phyloP scores from a whole-genome alignment of 2,797 vertebrate genomes.

The Urosaurus nigricauda region DNA sequence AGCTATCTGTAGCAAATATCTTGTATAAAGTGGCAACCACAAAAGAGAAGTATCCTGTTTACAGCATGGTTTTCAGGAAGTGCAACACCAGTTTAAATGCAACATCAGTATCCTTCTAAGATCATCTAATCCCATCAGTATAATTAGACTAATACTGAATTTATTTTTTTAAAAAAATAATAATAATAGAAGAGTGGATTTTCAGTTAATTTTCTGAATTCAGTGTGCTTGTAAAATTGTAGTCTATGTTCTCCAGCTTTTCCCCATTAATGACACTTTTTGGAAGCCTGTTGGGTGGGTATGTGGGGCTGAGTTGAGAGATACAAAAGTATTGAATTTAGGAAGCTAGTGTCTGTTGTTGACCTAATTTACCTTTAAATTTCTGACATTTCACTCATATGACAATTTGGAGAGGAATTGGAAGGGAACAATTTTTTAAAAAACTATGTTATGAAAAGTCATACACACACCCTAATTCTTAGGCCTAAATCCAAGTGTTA shows the following conservation, averaged over 20 bases:
- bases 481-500: too few relatives aligned
- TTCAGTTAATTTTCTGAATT: not conserved
- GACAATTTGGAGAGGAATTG: not conserved
- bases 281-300: too few relatives aligned
- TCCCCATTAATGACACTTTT: not conserved
- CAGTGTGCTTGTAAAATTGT: not conserved
- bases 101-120: not conserved
- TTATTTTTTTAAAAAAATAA: not conserved
- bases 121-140: not conserved
- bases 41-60: slow-evolving; percentile 47
- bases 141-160: not conserved
- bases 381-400: not conserved
- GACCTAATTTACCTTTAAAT: not conserved
- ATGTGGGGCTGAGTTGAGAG: not conserved
- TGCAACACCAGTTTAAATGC: slow-evolving; percentile 6
- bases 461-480: not conserved
- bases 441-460: not conserved
- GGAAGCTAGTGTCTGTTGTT: not conserved
- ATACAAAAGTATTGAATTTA: not conserved
- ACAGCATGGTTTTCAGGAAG: slow-evolving; percentile 39
- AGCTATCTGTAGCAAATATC: slow-evolving; percentile 17
- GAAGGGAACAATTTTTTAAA: not conserved
- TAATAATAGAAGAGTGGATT: not conserved
- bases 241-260: not conserved
- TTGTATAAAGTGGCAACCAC: slow-evolving; percentile 38